phyloP scores from a whole-genome alignment of 2,797 vertebrate genomes.

The Pseudocheirus occidentalis region DNA sequence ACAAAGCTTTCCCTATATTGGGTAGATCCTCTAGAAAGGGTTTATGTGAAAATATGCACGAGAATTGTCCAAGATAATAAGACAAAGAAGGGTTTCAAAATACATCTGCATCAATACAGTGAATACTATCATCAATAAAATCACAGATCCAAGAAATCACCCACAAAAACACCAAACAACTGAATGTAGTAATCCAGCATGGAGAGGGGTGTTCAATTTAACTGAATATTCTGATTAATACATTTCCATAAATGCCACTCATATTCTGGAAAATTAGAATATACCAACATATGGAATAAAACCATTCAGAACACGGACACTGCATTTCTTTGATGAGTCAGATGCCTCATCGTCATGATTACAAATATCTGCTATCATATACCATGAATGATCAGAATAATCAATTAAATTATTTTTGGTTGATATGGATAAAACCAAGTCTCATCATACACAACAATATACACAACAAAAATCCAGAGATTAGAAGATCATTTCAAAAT shows the following conservation, averaged over 20 bases:
- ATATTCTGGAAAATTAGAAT: conserved; percentile 31
- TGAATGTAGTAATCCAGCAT: not conserved
- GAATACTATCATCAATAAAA: not conserved
- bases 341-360: conserved; percentile 28
- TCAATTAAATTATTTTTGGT: not conserved
- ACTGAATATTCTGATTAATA: conserved; percentile 28
- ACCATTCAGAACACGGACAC: not conserved
- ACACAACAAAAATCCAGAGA: not conserved
- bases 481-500: conserved; percentile 54
- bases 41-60: not conserved
- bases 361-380: conserved; percentile 23
- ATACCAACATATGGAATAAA: conserved; percentile 9
- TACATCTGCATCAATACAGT: not conserved
- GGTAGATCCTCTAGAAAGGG: not conserved
- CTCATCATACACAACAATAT: not conserved
- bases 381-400: not conserved
- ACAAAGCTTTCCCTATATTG: not conserved
- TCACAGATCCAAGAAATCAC: not conserved
- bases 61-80: not conserved
- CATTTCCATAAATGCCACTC: conserved; percentile 31
- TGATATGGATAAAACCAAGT: not conserved
- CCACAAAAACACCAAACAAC: not conserved
- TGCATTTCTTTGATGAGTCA: conserved; percentile 33
- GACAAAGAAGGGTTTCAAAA: not conserved
- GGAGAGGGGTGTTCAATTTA: conserved; percentile 16